Percentiles rank a stretch among this genome's conserved stretches.
Conservation (phyloP, 2,113 vertebrate species). For the Lophochroa leadbeateri region DNA sequence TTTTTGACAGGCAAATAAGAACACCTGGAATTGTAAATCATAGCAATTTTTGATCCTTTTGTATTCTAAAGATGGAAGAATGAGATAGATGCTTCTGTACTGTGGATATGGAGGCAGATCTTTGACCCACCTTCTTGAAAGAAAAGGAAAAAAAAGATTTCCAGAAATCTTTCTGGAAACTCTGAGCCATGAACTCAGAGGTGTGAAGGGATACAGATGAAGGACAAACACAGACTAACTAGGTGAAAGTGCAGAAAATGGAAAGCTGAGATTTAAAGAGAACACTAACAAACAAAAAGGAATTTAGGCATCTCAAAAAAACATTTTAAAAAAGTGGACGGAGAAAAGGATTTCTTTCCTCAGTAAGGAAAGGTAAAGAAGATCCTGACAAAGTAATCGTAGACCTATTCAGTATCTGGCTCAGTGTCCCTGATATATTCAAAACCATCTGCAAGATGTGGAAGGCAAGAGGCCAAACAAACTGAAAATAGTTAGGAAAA, state of each 20-base stretch:
- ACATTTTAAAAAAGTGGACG: not conserved
- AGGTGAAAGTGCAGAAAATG: not conserved
- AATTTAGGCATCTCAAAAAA: not conserved
- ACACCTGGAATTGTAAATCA: conserved; percentile 17
- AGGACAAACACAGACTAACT: not conserved
- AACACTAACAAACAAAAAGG: not conserved
- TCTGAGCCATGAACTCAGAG: not conserved
- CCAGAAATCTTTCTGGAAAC: not conserved
- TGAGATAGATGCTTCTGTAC: not conserved
- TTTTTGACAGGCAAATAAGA: conserved; percentile 52
- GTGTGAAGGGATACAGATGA: not conserved
- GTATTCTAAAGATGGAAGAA: not conserved
- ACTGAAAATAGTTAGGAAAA: not conserved
- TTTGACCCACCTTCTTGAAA: conserved; percentile 18
- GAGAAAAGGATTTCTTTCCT: not conserved
- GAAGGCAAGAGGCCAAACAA: not conserved
- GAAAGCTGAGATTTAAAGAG: not conserved
- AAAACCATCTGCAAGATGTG: not conserved
- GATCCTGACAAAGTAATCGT: not conserved
- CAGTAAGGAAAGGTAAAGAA: not conserved
- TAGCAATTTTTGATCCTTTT: conserved; percentile 21
- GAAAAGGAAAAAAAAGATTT: not conserved
- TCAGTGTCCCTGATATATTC: not conserved
- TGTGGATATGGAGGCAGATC: not conserved
- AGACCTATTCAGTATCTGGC: not conserved